Evolutionary conservation across 2,888 invertebrate species (phyloP), one percentile per base, ranked within the genome.

Genomic region (Nysson spinosus): DNA sequence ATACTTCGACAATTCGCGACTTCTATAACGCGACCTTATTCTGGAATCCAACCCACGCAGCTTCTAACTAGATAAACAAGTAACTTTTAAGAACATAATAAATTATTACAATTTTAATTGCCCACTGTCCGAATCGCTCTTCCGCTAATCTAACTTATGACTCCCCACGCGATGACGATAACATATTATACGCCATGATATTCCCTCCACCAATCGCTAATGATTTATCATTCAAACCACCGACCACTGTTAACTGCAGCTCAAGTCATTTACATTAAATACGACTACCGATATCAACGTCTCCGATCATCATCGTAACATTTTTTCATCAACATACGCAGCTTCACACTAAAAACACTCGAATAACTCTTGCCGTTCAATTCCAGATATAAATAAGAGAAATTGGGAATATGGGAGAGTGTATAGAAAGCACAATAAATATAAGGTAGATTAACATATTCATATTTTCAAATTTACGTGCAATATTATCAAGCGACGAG

Each of bases 91-190:
- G 69, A 42, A 61, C 72, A 75, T 75, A 75, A 75, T 75, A 67
- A 75, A 75, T 75, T 75, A 75, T 75, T 64, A 49, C 69, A 54
- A 67, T 72, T 75, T 75, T 75, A 75, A 75, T 75, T 75, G 75
- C 69, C 56, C 35, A 20, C 24, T 51, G 69, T 50, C 56, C 50
- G 54, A 16, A n/a, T n/a, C 55, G 65, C 55, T 64, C 72, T 75
- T 75, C 72, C 75, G 69, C 61, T 65, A 56, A 46, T 55, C 65
- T 61, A 47, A 61, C 57, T 67, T 75, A 64, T 56, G 55, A 61
- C 24, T 34, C 55, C 47, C n/a, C n/a, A n/a, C n/a, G n/a, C n/a
- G 47, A 44, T 60, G 70, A 52, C 69, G 75, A 75, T 75, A 75
- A 75, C 66, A 63, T 55, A 58, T 58, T 62, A 43, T 52, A 34